phyloP scores from a whole-genome alignment of 2,888 invertebrate genomes.

The Sisyra terminalis region DNA sequence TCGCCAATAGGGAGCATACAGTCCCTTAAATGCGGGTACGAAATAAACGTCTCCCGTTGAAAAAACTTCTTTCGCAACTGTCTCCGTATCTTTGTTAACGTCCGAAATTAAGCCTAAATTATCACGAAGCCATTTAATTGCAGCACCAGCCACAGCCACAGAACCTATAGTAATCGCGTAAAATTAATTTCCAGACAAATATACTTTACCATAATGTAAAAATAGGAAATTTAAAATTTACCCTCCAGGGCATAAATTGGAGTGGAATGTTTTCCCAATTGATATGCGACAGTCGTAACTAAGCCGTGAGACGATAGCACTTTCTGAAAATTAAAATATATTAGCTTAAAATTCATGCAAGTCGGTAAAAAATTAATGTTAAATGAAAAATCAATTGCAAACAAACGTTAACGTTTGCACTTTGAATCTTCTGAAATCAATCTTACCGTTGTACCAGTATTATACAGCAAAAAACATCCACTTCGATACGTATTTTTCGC shows the following conservation, averaged over 20 bases:
- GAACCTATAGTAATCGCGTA: conserved; percentile 51
- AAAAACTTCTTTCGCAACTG: conserved; percentile 48
- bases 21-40: conserved; percentile 93
- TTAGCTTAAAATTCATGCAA: not conserved
- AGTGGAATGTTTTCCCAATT: conserved; percentile 63
- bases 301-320: conserved; percentile 78
- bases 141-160: conserved; percentile 73
- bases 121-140: conserved; percentile 81
- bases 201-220: not conserved
- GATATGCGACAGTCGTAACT: conserved; percentile 90
- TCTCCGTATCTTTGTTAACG: conserved; percentile 51
- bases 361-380: not conserved
- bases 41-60: conserved; percentile 73
- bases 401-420: not conserved
- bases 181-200: not conserved
- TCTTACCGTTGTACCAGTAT: conserved; percentile 56
- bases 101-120: conserved; percentile 67
- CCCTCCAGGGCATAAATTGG: conserved; percentile 89
- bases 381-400: not conserved
- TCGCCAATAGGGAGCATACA: conserved; percentile 97
- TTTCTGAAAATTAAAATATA: conserved; percentile 4
- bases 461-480: conserved; percentile 91
- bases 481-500: conserved; percentile 97
- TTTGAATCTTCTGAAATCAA: not conserved
- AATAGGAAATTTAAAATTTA: conserved; percentile 30